Evolutionary conservation across 35 echinoderm and acorn worm genomes (phyloP).

Genomic region (Apostichopus californicus): DNA sequence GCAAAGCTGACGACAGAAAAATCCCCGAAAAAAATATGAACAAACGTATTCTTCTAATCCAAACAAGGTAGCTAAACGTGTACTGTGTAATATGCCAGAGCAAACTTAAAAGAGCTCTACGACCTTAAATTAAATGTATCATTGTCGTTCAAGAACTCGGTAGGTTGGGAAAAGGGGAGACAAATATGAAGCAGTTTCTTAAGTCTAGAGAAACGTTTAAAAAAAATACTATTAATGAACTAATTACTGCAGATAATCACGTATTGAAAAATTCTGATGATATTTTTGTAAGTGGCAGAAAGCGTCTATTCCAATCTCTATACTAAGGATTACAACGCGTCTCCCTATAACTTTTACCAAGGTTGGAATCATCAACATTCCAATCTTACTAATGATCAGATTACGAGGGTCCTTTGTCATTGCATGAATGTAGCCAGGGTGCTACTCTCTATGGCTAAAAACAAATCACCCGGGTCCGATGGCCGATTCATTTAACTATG

Average conservation of each 20-base stretch:
- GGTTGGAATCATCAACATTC: background rate
- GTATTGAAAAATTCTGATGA: background rate
- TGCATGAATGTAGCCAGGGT: background rate
- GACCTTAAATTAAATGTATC: too few relatives aligned
- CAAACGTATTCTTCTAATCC: too few relatives aligned
- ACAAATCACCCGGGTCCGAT: conserved; percentile 19
- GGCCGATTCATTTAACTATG: background rate
- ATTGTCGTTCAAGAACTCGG: too few relatives aligned
- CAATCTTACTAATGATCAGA: background rate
- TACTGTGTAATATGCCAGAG: too few relatives aligned
- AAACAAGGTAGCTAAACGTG: too few relatives aligned
- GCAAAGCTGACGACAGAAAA: background rate
- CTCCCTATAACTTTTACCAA: background rate
- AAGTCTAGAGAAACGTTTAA: too few relatives aligned
- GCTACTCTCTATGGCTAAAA: background rate
- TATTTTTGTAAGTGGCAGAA: background rate
- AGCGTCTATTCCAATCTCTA: background rate
- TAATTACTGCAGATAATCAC: too few relatives aligned
- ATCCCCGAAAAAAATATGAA: background rate
- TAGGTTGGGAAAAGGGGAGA: too few relatives aligned
- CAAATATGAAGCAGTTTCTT: too few relatives aligned
- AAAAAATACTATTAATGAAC: too few relatives aligned
- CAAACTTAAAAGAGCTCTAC: too few relatives aligned
- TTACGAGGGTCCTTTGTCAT: conserved; percentile 6
- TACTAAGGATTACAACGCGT: background rate